Conservation (phyloP, 2,797 vertebrate genomes). For the Parotocinclus haroldoi region DNA sequence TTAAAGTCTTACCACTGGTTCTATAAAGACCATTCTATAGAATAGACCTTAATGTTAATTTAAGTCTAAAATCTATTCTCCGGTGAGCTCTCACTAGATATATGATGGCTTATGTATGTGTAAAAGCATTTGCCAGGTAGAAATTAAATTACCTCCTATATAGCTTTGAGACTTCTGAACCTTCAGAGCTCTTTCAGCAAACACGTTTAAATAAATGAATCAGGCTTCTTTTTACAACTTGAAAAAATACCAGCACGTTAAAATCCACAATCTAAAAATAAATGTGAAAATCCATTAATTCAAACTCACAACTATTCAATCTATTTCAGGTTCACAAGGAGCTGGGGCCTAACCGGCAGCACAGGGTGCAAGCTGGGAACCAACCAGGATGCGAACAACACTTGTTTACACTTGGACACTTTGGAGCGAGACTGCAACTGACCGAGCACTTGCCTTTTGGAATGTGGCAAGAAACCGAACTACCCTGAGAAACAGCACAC, state of each 20-base stretch:
- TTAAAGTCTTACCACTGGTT: too few relatives aligned
- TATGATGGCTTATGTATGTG: conserved; percentile 1
- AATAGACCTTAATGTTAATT: background rate
- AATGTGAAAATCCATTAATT: background rate
- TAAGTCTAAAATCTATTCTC: conserved; percentile 9
- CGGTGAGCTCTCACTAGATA: conserved; percentile 2
- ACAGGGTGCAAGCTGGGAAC: too few relatives aligned
- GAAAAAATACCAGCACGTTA: conserved; percentile 23
- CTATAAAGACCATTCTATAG: conserved; percentile 3
- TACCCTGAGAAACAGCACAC: too few relatives aligned
- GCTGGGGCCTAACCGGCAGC: too few relatives aligned
- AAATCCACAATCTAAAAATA: conserved; percentile 12
- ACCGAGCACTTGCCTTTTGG: too few relatives aligned
- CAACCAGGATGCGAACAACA: too few relatives aligned
- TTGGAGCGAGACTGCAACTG: too few relatives aligned
- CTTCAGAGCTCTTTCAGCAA: conserved; percentile 9
- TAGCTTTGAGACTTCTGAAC: conserved; percentile 6
- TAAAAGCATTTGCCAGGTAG: conserved; percentile 5
- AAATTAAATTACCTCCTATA: conserved; percentile 26
- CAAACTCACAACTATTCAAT: too few relatives aligned
- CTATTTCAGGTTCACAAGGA: too few relatives aligned
- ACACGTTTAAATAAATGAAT: conserved; percentile 17
- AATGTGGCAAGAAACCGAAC: too few relatives aligned
- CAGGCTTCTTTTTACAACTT: background rate
- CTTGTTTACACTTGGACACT: too few relatives aligned